Base-by-base conservation (phyloP, 2,888 invertebrate genomes). In the Cecidostiba fungosa region DNA sequence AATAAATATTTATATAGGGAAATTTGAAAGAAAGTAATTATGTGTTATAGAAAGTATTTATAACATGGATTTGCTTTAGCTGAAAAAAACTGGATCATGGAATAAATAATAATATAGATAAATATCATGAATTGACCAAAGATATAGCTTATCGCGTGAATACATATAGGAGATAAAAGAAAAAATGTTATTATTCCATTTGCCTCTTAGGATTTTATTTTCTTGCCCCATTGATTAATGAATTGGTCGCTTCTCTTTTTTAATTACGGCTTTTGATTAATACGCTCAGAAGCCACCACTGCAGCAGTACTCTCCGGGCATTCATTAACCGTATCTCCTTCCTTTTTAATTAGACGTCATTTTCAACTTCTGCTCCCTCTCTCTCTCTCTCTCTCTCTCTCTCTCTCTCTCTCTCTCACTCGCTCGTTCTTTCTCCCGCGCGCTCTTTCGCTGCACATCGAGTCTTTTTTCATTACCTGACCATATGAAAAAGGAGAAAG, bases 291-390 rank as follows among this genome's bases (percentile, higher is more conserved):
- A 82, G 82, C 74, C 43, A 62, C 26, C 77, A 29, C 39, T 39
- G 29, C n/a, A 19, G 43, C 43, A 6, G 54, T 50, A 32, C 72
- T 50, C n/a, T 50, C 50, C 62, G 43, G 29, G 83, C 72, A 86
- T 86, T 83, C 83, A 86, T 86, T 86, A 83, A 83, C 83, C 83
- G 77, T 83, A 86, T 80, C 79, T 86, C 73, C 77, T 83, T 66
- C 80, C 79, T 77, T 69, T 83, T 84, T 86, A 86, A 86, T 86
- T 86, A 86, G 86, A 79, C 79, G 86, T 86, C 86, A 86, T 83
- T 86, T 80, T 59, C 86, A 83, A 83, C 83, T 84, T 62, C 79
- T 43, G 78, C 54, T 5, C 79, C 6, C n/a, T 14, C 73, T 6
- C n/a, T 26, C 74, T 6, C 26, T 23, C 73, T 1, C n/a, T 59